Evolutionary conservation across 1,140 invertebrate genomes (phyloP), one percentile per base, ranked within the genome.

Genomic region (Ips nitidus): DNA sequence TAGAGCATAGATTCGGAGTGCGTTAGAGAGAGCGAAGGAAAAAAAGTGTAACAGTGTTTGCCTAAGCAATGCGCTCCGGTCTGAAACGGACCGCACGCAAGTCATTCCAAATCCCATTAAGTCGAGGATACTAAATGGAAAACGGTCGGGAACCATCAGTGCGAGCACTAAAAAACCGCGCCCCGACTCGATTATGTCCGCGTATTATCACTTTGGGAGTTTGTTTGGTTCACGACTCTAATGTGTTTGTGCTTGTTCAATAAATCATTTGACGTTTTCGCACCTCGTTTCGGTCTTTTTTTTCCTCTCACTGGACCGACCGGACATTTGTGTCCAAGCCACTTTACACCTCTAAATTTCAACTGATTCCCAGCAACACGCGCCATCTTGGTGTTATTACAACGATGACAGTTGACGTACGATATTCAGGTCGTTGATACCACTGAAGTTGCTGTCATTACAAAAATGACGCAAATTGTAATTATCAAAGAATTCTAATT

Each of bases 181-280:
- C 36, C 62, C 41, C 39, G 22, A 55, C 41, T 57, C 40, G 64
- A 66, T 65, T 53, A 65, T 65, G 45, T 8, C 37, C 52, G 40
- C 45, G 22, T 22, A 65, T 65, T 65, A 65, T 65, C 62, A 56
- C 52, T 41, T 55, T 52, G 45, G 50, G 6, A 52, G 42, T 50
- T 57, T 57, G 55, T 57, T 66, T 66, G 41, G 38, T 57, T 43
- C 55, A 43, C 3, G 39, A 42, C 55, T 66, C 64, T 66, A 66
- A 66, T 66, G 64, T 66, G 64, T 66, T 66, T 66, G 42, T 66
- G 64, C 52, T 56, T 66, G 64, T 53, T 41, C 43, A 57, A 66
- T 65, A 50, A 38, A 53, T 53, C 36, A 37, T 52, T 64, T 22
- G n/a, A 41, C 40, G 47, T 64, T 64, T 64, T 64, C 43, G 50